Evolutionary conservation across 2,113 vertebrate genomes (phyloP), one percentile per base, ranked within the genome.

Genomic region (Pseudorhombus dupliciocellatus): DNA sequence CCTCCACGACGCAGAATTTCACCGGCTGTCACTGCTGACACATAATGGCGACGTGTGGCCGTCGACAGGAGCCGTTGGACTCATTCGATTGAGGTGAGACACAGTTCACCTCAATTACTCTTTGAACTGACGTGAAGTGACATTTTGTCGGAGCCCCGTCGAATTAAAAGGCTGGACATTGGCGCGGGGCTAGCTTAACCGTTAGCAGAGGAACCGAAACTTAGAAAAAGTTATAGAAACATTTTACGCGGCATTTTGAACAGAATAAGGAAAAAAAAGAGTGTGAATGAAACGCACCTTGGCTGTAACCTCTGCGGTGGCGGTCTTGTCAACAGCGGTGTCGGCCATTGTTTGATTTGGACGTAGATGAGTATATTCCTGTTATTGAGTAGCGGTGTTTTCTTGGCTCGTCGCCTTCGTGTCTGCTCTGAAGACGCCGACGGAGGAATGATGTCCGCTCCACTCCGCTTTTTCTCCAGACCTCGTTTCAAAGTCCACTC

Each of bases 261-360:
- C 31, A 16, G 9, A 34, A 34, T 34, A 1, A 37, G 11, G 1
- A 34, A 15, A 5, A 30, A 63, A 46, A 63, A 34, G 46, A 63
- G 15, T 64, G 5, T 70, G 62, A 89, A 87, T 83, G 57, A 84
- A 86, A 91, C 92, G 75, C 85, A 95, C 94, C 92, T 94, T 94
- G 64, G 91, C 87, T 74, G 92, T 93, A 87, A 95, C 90, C 91
- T 95, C 94, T 69, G 87, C 69, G 44, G 90, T 69, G 46, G 84
- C 86, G 83, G 92, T 93, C 26, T 91, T 93, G 34, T 94, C 93
- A 79, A 93, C 93, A 88, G 84, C 92, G 75, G 91, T 93, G 37
- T 95, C 94, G 73, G 94, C 93, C 94, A 95, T 95, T 50, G 77
- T 84, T 83, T 16, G 11, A 81, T 84, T 75, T 54, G 42, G 26